phyloP scores from a whole-genome alignment of 1,140 invertebrate species.

The Microplitis mediator region DNA sequence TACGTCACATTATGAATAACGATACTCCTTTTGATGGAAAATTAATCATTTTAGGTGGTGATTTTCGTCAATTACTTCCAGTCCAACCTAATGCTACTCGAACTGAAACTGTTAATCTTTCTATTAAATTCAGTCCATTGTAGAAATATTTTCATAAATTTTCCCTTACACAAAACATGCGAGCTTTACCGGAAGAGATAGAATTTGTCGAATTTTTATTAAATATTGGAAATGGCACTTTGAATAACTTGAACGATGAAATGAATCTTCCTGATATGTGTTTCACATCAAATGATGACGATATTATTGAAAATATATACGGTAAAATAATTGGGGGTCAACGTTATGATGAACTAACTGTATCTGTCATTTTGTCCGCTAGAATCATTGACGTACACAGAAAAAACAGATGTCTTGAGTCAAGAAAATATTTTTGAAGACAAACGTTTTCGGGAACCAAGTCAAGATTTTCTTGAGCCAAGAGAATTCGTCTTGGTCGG shows the following conservation, averaged over 20 bases:
- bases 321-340: slow-evolving; percentile 14
- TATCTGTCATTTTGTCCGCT: slow-evolving; percentile 25
- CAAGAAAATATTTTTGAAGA: too few species aligned
- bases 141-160: not conserved
- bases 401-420: too few species aligned
- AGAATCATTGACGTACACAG: slow-evolving; percentile 30
- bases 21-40: slow-evolving; percentile 32
- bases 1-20: slow-evolving; percentile 31
- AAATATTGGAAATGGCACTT: slow-evolving; percentile 26
- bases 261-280: slow-evolving; percentile 15
- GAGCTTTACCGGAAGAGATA: not conserved
- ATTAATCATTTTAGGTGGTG: slow-evolving; percentile 26
- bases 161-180: too few species aligned
- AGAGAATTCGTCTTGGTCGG: too few species aligned
- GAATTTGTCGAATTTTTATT: slow-evolving; percentile 30
- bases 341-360: slow-evolving; percentile 10
- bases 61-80: slow-evolving; percentile 1
- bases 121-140: slow-evolving; percentile 27
- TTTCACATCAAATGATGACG: not conserved
- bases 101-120: slow-evolving; percentile 25
- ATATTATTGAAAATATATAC: slow-evolving; percentile 18
- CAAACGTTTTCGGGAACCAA: too few species aligned
- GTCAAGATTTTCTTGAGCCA: too few species aligned
- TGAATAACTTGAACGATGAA: slow-evolving; percentile 9
- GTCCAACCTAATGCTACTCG: slow-evolving; percentile 24